Evolutionary conservation across 2,113 vertebrate species (phyloP).

Genomic region (Platysteira castanea): DNA sequence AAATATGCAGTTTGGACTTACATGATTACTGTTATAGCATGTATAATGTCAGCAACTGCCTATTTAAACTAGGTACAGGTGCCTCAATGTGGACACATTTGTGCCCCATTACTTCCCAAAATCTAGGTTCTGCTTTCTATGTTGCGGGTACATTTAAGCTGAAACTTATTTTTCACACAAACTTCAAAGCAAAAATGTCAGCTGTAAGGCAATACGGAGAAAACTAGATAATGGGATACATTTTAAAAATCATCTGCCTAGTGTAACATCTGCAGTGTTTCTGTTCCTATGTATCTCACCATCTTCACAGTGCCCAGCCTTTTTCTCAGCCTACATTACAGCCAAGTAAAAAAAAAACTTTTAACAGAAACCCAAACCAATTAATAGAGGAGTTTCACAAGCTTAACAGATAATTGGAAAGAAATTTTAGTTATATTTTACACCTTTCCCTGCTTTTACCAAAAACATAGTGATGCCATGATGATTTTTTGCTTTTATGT

Average conservation of each 20-base stretch:
- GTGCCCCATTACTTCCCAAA: not conserved
- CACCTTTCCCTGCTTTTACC: not conserved
- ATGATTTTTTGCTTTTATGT: no score
- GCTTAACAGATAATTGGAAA: slow-evolving; percentile 16
- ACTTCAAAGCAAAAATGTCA: slow-evolving; percentile 27
- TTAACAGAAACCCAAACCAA: slow-evolving; percentile 10
- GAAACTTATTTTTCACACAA: not conserved
- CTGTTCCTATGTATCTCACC: not conserved
- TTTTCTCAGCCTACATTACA: slow-evolving; percentile 7
- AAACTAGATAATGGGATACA: not conserved
- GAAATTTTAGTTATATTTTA: slow-evolving; percentile 28
- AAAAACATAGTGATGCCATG: no score
- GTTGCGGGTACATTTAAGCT: not conserved
- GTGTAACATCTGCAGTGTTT: slow-evolving; percentile 6
- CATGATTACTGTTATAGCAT: not conserved
- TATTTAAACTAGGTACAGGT: not conserved
- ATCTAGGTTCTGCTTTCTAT: not conserved
- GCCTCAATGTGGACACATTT: not conserved
- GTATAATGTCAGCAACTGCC: not conserved
- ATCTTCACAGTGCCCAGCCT: slow-evolving; percentile 8
- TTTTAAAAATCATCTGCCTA: not conserved
- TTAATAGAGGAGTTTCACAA: slow-evolving; percentile 1
- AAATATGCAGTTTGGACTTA: not conserved
- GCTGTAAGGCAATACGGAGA: not conserved
- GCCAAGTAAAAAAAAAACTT: not conserved